Percentiles rank a stretch among this genome's conserved stretches.
Conservation (phyloP, 2,797 vertebrate species). For the Spheniscus humboldti region DNA sequence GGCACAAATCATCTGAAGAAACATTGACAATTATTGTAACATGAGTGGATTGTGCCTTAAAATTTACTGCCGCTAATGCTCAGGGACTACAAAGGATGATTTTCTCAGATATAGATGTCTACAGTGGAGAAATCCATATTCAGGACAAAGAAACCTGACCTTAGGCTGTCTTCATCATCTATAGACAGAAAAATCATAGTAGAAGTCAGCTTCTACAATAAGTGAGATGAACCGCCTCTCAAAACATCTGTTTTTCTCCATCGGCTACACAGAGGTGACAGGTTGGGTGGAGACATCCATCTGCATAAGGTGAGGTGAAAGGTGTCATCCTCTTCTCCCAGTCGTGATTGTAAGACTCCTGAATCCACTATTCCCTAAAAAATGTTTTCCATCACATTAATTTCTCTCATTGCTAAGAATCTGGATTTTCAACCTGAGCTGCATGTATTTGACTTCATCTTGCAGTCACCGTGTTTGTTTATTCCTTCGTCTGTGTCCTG, state of each 20-base stretch:
- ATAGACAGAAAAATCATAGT: not conserved
- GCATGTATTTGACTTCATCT: not conserved
- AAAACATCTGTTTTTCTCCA: not conserved
- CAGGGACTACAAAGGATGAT: not conserved
- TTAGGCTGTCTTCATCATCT: not conserved
- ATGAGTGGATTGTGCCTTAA: not conserved
- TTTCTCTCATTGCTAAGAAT: not conserved
- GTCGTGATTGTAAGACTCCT: not conserved
- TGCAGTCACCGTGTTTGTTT: not conserved
- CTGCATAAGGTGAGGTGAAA: not conserved
- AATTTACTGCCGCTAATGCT: not conserved
- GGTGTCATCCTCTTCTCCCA: not conserved
- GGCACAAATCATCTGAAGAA: not conserved
- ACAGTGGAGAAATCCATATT: not conserved
- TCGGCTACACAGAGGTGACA: not conserved
- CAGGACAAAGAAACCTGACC: not conserved
- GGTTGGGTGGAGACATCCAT: not conserved
- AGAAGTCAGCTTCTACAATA: not conserved
- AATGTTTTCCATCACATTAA: not conserved
- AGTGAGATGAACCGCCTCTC: not conserved
- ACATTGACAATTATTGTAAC: not conserved
- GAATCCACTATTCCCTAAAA: not conserved
- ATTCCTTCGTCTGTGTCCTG: fast-evolving
- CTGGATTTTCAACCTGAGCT: not conserved
- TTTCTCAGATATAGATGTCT: not conserved